phyloP scores from a whole-genome alignment of 1,140 invertebrate genomes.

The Bacillus rossius region DNA sequence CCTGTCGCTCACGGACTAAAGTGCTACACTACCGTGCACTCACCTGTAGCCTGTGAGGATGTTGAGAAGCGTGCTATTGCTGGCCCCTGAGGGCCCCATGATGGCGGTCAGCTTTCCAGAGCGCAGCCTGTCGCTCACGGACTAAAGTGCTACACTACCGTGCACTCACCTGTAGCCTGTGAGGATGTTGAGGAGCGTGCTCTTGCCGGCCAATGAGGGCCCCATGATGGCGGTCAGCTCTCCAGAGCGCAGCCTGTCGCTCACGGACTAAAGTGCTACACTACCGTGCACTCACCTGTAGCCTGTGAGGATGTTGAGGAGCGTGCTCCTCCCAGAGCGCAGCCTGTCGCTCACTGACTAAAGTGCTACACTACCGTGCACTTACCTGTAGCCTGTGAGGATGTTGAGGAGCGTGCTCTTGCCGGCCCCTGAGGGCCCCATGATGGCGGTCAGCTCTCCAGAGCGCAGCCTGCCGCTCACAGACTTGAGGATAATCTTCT shows the following conservation, averaged over 20 bases:
- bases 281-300: no score
- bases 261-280: slow-evolving; percentile 79
- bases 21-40: no score
- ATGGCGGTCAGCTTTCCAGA: slow-evolving; percentile 88
- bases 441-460: slow-evolving; percentile 86
- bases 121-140: slow-evolving; percentile 70
- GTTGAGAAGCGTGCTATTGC: slow-evolving; percentile 85
- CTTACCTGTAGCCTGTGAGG: slow-evolving; percentile 81
- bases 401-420: slow-evolving; percentile 88
- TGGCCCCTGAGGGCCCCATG: slow-evolving; percentile 90
- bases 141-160: no score
- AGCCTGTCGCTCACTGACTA: no score
- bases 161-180: slow-evolving; percentile 85
- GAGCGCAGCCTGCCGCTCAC: slow-evolving; percentile 76
- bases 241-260: slow-evolving; percentile 72
- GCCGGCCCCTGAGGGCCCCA: slow-evolving; percentile 90
- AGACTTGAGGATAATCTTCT: slow-evolving; percentile 81
- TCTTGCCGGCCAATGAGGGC: slow-evolving; percentile 87
- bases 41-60: slow-evolving; percentile 84
- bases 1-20: slow-evolving; percentile 77
- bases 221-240: slow-evolving; percentile 93
- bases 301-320: no score
- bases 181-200: slow-evolving; percentile 80
- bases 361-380: no score
- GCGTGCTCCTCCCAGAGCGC: no score